Evolutionary conservation across 2,888 invertebrate genomes (phyloP), one percentile per base, ranked within the genome.

Genomic region (Eupsilia transversa): DNA sequence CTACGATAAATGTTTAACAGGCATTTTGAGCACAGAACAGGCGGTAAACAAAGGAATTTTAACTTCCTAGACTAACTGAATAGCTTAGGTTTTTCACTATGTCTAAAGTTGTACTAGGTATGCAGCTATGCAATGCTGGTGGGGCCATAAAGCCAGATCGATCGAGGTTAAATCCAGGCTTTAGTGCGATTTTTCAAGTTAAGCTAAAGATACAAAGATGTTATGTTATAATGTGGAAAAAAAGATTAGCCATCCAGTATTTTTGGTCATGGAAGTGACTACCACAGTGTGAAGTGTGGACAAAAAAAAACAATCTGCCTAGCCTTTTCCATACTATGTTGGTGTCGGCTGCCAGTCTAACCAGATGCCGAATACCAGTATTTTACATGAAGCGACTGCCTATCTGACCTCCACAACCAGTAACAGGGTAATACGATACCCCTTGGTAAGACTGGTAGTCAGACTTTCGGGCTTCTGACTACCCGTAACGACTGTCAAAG

Each of bases 21-120:
- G 57, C 72, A 74, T 80, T 85, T 56, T 56, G 41, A 67, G 52
- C 65, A 35, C 23, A 43, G 27, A 46, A 35, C 67, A 63, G 38
- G 38, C 65, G 59, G 72, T 60, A 69, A 73, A 82, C 79, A 71
- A 83, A 77, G 77, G 77, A 63, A 74, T 80, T 76, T 68, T 35
- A 84, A 86, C 80, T 84, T 82, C 72, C 72, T 67, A 77, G 70
- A 65, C 69, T 57, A 67, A 76, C 73, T 41, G 43, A 84, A 82
- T 79, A 74, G 74, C 20, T 71, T 27, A 61, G 79, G 72, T 79
- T 84, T 84, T 84, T 79, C 72, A 68, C 64, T 64, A 64, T 35
- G 54, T 72, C 69, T 72, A 63, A 70, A 74, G 57, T 79, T 82
- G 69, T 67, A 43, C 57, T 78, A 63, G 46, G 56, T 72, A 74